These are phyloP conservation scores for Parazoanthus darwini DNA, from an alignment of 92 coral and sea anemone genomes.

Conservation along the genomic window DNA sequence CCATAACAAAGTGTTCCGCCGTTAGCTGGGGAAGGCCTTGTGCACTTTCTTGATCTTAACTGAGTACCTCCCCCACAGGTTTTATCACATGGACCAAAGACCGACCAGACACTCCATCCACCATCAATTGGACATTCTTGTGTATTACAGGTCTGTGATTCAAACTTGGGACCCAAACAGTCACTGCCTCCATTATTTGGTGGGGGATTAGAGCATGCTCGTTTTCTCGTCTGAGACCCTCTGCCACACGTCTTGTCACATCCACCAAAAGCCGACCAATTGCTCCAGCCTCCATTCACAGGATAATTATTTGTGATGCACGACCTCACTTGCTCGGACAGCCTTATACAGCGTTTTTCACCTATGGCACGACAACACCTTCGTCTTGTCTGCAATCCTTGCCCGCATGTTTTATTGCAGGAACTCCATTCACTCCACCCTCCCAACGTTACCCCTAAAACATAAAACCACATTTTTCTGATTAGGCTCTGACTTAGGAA, in stretches of 20 bases:
- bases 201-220: constrained; percentile 63
- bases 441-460: no score
- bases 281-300: constrained; percentile 57
- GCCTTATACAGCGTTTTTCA: background rate
- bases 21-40: background rate
- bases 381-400: constrained; percentile 33
- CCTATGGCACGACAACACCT: background rate
- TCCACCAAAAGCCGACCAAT: constrained; percentile 53
- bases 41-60: background rate
- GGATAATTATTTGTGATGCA: background rate
- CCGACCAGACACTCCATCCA: constrained; percentile 30
- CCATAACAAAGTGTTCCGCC: background rate
- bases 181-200: constrained; percentile 45
- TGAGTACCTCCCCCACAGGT: background rate
- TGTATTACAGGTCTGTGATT: constrained; percentile 53
- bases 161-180: constrained; percentile 44
- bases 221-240: constrained; percentile 48
- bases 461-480: no score
- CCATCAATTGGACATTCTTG: constrained; percentile 53
- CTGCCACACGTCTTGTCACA: constrained; percentile 52
- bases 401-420: constrained; percentile 52
- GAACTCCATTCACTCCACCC: constrained; percentile 47
- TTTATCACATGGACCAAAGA: background rate
- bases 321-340: background rate
- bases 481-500: no score